These are phyloP conservation scores for Perognathus longimembris DNA, from an alignment of 2,113 vertebrate species.

Conservation along the genomic window DNA sequence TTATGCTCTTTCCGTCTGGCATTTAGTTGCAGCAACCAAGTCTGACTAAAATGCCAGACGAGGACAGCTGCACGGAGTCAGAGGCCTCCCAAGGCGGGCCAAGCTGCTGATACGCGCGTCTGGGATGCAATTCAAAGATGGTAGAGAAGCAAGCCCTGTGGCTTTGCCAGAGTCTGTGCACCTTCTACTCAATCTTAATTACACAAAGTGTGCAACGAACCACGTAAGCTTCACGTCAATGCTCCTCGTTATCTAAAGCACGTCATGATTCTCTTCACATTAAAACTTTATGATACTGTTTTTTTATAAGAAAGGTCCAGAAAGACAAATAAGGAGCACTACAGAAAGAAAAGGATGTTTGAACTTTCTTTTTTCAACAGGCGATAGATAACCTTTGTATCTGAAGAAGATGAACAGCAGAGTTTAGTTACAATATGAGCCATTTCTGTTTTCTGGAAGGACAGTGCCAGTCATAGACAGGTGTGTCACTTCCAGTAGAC, in stretches of 20 bases:
- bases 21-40: not conserved
- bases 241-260: not conserved
- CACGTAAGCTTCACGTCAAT: not conserved
- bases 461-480: accelerated
- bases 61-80: too few species aligned
- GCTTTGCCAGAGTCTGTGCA: not conserved
- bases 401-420: not conserved
- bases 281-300: too few species aligned
- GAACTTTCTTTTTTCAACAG: not conserved
- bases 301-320: not conserved
- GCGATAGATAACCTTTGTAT: not conserved
- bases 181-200: not conserved
- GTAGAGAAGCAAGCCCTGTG: not conserved
- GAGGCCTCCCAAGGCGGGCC: not conserved
- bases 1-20: not conserved
- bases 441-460: not conserved
- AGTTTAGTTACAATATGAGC: not conserved
- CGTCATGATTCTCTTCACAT: too few species aligned
- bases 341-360: not conserved
- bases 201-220: accelerated
- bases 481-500: not conserved
- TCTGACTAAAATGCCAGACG: not conserved
- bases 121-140: not conserved
- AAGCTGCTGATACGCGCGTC: not conserved
- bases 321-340: not conserved